Base-by-base conservation (phyloP, 2,888 invertebrate species). In the Fissipunctia ypsillon region DNA sequence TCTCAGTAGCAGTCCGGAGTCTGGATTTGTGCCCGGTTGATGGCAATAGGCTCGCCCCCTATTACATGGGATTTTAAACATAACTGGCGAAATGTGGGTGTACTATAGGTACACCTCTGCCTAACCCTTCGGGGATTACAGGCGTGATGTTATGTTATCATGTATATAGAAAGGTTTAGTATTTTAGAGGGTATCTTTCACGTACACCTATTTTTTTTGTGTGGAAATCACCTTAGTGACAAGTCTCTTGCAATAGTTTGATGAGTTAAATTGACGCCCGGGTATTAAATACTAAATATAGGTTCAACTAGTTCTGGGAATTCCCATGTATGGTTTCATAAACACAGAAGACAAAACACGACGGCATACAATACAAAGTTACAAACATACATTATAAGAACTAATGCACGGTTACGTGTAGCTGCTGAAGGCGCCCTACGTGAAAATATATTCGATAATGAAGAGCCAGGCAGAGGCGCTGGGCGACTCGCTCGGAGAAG, bases 351-450 rank as follows among this genome's bases (percentile, higher is more conserved):
- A 81, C 84, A 80, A 74, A 73, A 85, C 86, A 88, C 84, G 76
- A 82, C 68, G 83, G 85, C 79, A 88, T 83, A 90, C 75, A 80
- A 69, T 80, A 78, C 78, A 78, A 48, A 31, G 41, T 19, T 60
- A 78, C 70, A 78, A 84, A 84, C 63, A 70, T 78, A 79, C 52
- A 56, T 70, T 38, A 38, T 50, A 56, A 66, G 41, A 73, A 84
- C 82, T 84, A 81, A 81, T 75, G 50, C 63, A 80, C 76, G 81
- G 84, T 83, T 81, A 67, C 81, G 68, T 84, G 67, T 90, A 99
- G 99, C 98, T 98, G 97, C 98, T 99, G 97, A 99, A 99, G 98
- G 98, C 99, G 96, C 99, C 99, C 94, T 99, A 98, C 97, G 98
- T 98, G 97, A 99, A 99, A 98, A 98, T 99, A 97, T 98, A 98